A percentile compares a stretch with the other conserved stretches of the same genome.
Evolutionary conservation across 2,797 vertebrate species (phyloP).

Genomic region (Cyprinodon diabolis): DNA sequence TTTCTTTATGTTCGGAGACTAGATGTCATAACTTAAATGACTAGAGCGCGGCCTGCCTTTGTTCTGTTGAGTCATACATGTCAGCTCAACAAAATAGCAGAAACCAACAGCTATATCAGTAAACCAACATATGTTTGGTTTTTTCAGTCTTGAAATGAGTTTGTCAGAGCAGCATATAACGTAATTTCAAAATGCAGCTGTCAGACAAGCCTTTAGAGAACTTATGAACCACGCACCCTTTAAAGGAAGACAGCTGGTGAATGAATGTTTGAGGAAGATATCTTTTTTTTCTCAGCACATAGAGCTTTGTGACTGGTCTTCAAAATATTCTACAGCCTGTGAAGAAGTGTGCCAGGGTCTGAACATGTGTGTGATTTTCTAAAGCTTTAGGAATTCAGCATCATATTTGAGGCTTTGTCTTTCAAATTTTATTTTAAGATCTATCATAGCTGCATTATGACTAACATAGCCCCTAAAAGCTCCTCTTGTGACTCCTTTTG

Average conservation of each 20-base stretch:
- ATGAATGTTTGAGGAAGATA: slow-evolving; percentile 54
- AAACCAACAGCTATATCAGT: too few relatives aligned
- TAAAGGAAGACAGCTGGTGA: slow-evolving; percentile 62
- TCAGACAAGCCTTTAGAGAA: too few relatives aligned
- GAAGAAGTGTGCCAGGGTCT: slow-evolving; percentile 12
- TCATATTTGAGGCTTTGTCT: slow-evolving; percentile 54
- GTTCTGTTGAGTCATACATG: too few relatives aligned
- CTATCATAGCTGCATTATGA: slow-evolving; percentile 50
- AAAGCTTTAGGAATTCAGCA: slow-evolving; percentile 37
- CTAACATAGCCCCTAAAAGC: slow-evolving; percentile 53
- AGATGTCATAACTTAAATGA: too few relatives aligned
- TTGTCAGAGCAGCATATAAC: too few relatives aligned
- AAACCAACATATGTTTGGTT: too few relatives aligned
- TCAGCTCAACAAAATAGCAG: too few relatives aligned
- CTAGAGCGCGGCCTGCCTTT: too few relatives aligned
- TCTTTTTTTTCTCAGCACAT: slow-evolving; percentile 37
- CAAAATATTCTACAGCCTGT: slow-evolving; percentile 12
- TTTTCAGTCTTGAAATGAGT: too few relatives aligned
- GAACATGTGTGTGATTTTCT: slow-evolving; percentile 48
- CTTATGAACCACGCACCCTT: not conserved
- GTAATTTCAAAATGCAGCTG: too few relatives aligned
- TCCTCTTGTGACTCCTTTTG: slow-evolving; percentile 36
- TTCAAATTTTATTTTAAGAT: slow-evolving; percentile 48
- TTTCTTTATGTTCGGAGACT: too few relatives aligned
- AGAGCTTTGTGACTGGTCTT: slow-evolving; percentile 26